Percentiles rank a stretch among this genome's conserved stretches.
Evolutionary conservation across 2,113 vertebrate genomes (phyloP).

Genomic region (Rhineura floridana): DNA sequence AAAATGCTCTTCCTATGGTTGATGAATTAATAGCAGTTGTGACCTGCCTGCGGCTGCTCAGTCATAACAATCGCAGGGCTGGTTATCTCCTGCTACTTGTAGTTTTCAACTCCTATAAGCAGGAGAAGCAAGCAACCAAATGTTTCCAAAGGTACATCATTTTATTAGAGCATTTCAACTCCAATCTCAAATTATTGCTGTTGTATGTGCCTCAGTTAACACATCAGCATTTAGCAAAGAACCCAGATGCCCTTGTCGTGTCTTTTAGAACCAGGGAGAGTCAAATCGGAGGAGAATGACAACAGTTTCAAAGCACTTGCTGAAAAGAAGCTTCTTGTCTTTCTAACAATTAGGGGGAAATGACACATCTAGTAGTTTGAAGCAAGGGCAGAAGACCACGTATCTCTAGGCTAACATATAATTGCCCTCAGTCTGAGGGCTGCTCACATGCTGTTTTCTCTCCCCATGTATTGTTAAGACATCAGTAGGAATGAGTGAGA

Average conservation of each 20-base stretch:
- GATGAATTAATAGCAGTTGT: slow-evolving; percentile 40
- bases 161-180: slow-evolving; percentile 13
- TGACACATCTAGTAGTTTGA: not conserved
- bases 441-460: not conserved
- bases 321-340: not conserved
- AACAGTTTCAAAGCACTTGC: not conserved
- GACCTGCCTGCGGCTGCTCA: slow-evolving; percentile 26
- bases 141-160: slow-evolving; percentile 12
- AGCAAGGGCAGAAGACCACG: not conserved
- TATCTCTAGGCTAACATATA: not conserved
- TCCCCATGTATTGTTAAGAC: not conserved
- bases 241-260: not conserved
- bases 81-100: slow-evolving; percentile 24
- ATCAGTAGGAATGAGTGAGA: not conserved
- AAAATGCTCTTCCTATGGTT: slow-evolving; percentile 42
- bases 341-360: not conserved
- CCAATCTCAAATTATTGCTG: not conserved
- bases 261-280: not conserved
- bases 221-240: slow-evolving; percentile 2
- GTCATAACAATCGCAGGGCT: not conserved
- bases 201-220: not conserved
- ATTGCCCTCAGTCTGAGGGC: slow-evolving; percentile 37
- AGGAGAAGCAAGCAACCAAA: slow-evolving; percentile 16
- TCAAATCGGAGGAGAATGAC: slow-evolving; percentile 13
- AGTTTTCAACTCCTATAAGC: slow-evolving; percentile 39